phyloP scores from a whole-genome alignment of 2,113 vertebrate genomes.

The Calonectris borealis region DNA sequence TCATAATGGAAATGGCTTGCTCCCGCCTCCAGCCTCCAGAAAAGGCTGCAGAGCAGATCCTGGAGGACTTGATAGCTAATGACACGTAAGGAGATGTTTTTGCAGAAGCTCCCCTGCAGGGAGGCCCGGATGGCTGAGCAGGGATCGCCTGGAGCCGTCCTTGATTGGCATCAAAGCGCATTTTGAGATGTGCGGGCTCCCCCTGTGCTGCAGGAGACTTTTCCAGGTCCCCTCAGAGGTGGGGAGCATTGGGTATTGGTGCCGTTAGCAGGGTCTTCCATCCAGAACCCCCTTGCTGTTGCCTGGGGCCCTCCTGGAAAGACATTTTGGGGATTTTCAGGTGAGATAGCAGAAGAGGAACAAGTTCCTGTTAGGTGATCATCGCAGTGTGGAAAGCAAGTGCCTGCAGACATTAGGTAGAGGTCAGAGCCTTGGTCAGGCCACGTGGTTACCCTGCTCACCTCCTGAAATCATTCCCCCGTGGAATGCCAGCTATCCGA shows the following conservation, averaged over 20 bases:
- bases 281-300: neutral
- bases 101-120: slow-evolving; percentile 32
- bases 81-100: slow-evolving; percentile 81
- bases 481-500: slow-evolving; percentile 39
- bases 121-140: neutral
- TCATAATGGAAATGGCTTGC: slow-evolving; percentile 90
- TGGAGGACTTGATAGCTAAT: slow-evolving; percentile 88
- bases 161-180: neutral
- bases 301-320: neutral
- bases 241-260: fast-evolving
- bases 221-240: neutral
- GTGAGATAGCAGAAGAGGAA: neutral
- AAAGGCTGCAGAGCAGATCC: slow-evolving; percentile 86
- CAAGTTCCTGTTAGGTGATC: neutral
- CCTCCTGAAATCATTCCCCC: neutral
- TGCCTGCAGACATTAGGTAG: neutral
- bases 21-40: slow-evolving; percentile 88
- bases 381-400: neutral
- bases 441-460: neutral
- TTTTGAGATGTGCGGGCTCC: neutral
- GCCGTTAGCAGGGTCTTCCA: fast-evolving
- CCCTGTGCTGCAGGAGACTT: neutral
- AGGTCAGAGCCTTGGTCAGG: neutral
- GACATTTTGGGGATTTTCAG: neutral
- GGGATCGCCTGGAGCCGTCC: neutral